phyloP scores from a whole-genome alignment of 2,797 vertebrate species.

The Lutjanus argentimaculatus region DNA sequence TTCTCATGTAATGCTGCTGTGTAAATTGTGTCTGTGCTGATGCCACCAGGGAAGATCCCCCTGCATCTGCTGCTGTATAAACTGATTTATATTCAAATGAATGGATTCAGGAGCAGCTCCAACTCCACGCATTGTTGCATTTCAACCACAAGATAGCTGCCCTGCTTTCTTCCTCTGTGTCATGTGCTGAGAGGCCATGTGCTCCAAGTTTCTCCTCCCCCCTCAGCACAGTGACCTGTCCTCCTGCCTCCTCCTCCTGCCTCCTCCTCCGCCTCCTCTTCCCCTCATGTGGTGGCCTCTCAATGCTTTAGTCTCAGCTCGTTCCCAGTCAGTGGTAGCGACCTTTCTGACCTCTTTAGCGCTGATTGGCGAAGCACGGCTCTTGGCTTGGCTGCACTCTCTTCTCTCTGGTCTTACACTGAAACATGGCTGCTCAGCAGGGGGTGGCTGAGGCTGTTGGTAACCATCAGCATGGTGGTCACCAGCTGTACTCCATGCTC shows the following conservation, averaged over 20 bases:
- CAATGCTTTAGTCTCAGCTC: constrained; percentile 52
- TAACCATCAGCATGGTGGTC: constrained; percentile 14
- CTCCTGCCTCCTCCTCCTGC: constrained; percentile 22
- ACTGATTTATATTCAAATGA: constrained; percentile 47
- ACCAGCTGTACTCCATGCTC: constrained; percentile 13
- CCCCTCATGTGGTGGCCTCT: constrained; percentile 53
- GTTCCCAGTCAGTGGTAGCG: constrained; percentile 59
- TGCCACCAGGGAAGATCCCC: constrained; percentile 24
- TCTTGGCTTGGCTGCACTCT: constrained; percentile 42
- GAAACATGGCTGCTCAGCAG: constrained; percentile 24
- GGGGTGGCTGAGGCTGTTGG: constrained; percentile 6
- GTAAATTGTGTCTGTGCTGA: constrained; percentile 6
- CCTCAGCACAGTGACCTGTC: constrained; percentile 25
- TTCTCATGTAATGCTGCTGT: constrained; percentile 21
- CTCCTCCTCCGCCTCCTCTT: constrained; percentile 6
- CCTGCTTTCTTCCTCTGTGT: constrained; percentile 41
- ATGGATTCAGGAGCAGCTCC: constrained; percentile 38
- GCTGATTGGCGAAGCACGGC: constrained; percentile 51
- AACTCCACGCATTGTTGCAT: constrained; percentile 18
- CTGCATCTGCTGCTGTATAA: constrained; percentile 18
- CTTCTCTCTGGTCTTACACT: constrained; percentile 54
- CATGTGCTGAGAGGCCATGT: constrained; percentile 64
- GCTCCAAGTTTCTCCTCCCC: constrained; percentile 37
- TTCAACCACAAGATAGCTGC: constrained; percentile 25
- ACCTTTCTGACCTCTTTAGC: constrained; percentile 73